Base-by-base conservation (phyloP, 2,888 invertebrate species). In the Tinea trinotella region DNA sequence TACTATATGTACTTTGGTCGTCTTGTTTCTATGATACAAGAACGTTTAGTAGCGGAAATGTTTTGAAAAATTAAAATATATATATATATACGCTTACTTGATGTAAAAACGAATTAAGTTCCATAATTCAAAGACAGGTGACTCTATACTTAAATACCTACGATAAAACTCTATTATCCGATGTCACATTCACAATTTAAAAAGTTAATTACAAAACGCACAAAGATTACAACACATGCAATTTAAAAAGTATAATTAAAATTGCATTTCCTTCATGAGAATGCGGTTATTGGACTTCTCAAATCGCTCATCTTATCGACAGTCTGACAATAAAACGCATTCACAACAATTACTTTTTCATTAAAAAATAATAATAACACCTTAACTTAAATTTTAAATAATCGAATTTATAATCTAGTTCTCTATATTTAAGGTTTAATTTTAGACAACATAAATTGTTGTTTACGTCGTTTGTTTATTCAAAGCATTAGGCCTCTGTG, bases 401-500 rank as follows among this genome's bases (percentile, higher is more conserved):
- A n/a, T 13, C 12, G 20, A 24, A 12, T 49, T 34, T 22, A 0
- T 6, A 3, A 12, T 49, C 22, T n/a, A 36, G 3, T 20, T 3
- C 17, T n/a, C 3, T 1, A 4, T 5, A 20, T 9, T 10, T 36
- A 54, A 13, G 20, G 54, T 49, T 20, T 49, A 54, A 20, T 13
- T 2, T 48, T 22, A 13, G 4, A 22, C 1, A 50, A 24, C 9
- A 13, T 7, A 2, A n/a, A 1, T 13, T 22, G 24, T 24, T 20
- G 12, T 48, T 48, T 48, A 48, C 19, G 24, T 52, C 30, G 53
- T 54, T 53, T 55, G n/a, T 44, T 50, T n/a, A 6, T 2, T 9
- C 54, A 35, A 40, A 35, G 55, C 48, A 54, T 54, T 56, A 57
- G 12, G 22, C 36, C 54, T 57, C 52, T 34, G 54, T 63, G 63